Base-by-base conservation (phyloP, 2,113 vertebrate species). In the Bolborhynchus lineola region DNA sequence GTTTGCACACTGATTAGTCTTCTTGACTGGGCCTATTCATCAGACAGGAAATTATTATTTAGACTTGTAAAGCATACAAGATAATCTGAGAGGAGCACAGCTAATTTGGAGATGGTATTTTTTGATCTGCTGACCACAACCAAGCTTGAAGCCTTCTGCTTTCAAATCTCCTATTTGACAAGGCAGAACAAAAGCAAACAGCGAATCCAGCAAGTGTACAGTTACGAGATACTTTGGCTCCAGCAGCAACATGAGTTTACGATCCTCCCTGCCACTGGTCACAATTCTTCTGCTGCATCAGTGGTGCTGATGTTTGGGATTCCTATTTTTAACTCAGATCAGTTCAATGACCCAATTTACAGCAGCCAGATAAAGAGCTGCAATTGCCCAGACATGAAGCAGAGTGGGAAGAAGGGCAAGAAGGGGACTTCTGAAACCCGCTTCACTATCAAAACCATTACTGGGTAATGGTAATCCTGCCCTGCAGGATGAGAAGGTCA, bases 1-100 rank as follows among this genome's bases (percentile, higher is more conserved):
- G 86, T 92, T 93, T 95, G 92, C 90, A 96, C 82, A 79, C 83
- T 82, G 82, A 95, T 96, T 91, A 95, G 69, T 79, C 88, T 84
- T 79, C 77, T 81, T 79, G 86, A 95, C 93, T 90, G 86, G 47
- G 86, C 69, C 72, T 89, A 72, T 85, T 95, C 88, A 94, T 81
- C 69, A 93, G 65, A 71, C 72, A 91, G 90, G 49, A 93, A 94
- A 93, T 95, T 59, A 92, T 95, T 71, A 92, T 94, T 91, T 90
- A 75, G 60, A 90, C 23, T 68, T 93, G 80, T 52, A 95, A 88
- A 86, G 72, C 92, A 86, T 9, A 86, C 63, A 74, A 94, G 68
- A 65, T 93, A 92, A 92, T 95, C 86, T 49, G 92, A 86, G 83
- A 89, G 49, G 25, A 92, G 39, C n/a, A 71, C 19, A 55, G 80